Evolutionary conservation across 1,140 invertebrate species (phyloP), one percentile per base, ranked within the genome.

Genomic region (Frieseomelitta varia): DNA sequence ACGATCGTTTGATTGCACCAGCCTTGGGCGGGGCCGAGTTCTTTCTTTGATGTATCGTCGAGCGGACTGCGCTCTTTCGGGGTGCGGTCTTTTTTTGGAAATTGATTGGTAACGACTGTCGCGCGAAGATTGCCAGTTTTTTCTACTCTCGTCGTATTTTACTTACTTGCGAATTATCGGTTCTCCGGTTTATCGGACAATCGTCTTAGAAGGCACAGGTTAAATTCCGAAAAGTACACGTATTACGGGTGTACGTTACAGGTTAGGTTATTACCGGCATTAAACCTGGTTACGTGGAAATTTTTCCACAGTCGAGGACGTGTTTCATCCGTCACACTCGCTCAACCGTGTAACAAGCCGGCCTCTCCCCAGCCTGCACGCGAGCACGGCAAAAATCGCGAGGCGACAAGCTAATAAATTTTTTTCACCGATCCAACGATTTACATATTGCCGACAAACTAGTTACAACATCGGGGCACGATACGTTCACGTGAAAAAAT

Each of bases 1-100:
- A 80, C 79, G 79, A 80, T 47, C 51, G 24, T 21, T 55, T n/a
- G 79, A 80, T 72, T 67, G 47, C 27, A 14, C 53, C 15, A 30
- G 15, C 34, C 67, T 55, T 27, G 17, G 34, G 3, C 6, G 27
- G 47, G 21, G 8, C 39, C 53, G 30, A 39, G n/a, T 51, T 27
- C 21, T 61, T 24, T 17, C 67, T 72, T 72, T 61, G 79, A 65
- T 53, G 56, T 63, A 3, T 47, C 24, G 39, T 27, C 34, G 74
- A 8, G 19, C 24, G 15, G 12, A 15, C 0, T 56, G 15, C 15
- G 24, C 4, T 58, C n/a, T 21, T 17, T 15, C 4, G 24, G 17
- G n/a, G 15, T 21, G 15, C 1, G 6, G 61, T 27, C 61, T 8
- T 24, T 27, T 63, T 63, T 14, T 51, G 1, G 8, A 39, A 19